phyloP scores from a whole-genome alignment of 2,888 invertebrate species.

The Harpalus rubripes region DNA sequence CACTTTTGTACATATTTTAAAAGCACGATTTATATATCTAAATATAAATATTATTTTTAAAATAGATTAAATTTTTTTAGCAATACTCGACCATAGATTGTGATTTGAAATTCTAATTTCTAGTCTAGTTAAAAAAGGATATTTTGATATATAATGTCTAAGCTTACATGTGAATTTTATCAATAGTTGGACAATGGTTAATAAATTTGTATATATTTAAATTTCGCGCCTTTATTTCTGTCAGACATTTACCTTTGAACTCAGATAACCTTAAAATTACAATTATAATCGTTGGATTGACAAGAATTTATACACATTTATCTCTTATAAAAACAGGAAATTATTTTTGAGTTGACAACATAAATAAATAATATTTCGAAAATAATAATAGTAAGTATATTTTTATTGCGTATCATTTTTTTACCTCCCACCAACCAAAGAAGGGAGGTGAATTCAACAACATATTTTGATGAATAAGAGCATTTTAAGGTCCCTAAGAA shows the following conservation, averaged over 20 bases:
- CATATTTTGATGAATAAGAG: too few species aligned
- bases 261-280: conserved; percentile 53
- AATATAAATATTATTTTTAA: conserved; percentile 58
- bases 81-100: conserved; percentile 41
- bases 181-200: conserved; percentile 63
- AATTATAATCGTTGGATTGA: too few species aligned
- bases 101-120: conserved; percentile 54
- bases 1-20: conserved; percentile 64
- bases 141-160: conserved; percentile 56
- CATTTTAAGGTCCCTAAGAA: too few species aligned
- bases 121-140: conserved; percentile 62
- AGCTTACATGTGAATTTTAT: conserved; percentile 24
- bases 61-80: conserved; percentile 19
- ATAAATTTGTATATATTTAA: conserved; percentile 64
- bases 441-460: too few species aligned
- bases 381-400: too few species aligned
- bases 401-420: too few species aligned
- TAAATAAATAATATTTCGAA: too few species aligned
- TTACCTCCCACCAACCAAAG: too few species aligned
- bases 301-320: too few species aligned
- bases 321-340: too few species aligned
- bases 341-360: too few species aligned
- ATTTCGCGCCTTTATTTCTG: conserved; percentile 16
- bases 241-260: conserved; percentile 59
- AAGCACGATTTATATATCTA: conserved; percentile 58